Evolutionary conservation across 2,113 vertebrate genomes (phyloP).

Genomic region (pig (Sus scrofa)): DNA sequence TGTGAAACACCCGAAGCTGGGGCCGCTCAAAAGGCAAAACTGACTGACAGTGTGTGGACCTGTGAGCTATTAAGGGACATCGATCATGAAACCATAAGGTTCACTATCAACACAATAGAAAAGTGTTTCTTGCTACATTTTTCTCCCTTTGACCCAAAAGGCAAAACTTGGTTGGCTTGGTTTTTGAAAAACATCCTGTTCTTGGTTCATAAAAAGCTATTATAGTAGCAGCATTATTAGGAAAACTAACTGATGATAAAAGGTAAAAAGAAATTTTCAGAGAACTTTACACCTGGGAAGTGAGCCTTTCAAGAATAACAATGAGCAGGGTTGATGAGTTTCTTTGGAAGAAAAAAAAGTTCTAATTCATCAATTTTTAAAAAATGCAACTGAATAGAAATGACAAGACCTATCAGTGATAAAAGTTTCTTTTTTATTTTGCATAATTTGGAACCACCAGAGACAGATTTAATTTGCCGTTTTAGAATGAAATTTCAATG

Average conservation of each 20-base stretch:
- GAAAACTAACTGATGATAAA: slow-evolving; percentile 36
- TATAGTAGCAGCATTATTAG: not conserved
- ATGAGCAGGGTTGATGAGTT: slow-evolving; percentile 43
- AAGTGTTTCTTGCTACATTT: too few species aligned
- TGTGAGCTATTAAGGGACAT: accelerated
- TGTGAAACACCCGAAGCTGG: not conserved
- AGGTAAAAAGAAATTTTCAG: not conserved
- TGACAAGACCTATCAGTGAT: slow-evolving; percentile 75
- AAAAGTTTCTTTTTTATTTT: slow-evolving; percentile 83
- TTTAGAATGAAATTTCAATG: slow-evolving; percentile 75
- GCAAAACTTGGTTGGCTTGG: not conserved
- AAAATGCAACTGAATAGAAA: slow-evolving; percentile 73
- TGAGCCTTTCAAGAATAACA: slow-evolving; percentile 43
- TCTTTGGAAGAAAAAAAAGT: slow-evolving; percentile 66
- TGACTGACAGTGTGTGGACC: accelerated
- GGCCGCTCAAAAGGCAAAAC: not conserved
- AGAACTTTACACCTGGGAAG: slow-evolving; percentile 59
- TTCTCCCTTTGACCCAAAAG: not conserved
- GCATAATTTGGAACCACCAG: slow-evolving; percentile 76
- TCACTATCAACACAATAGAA: too few species aligned
- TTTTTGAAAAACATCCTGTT: not conserved
- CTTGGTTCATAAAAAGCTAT: not conserved
- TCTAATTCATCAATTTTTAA: slow-evolving; percentile 69
- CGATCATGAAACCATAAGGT: not conserved
- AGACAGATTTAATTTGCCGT: slow-evolving; percentile 77